Base-by-base conservation (phyloP, 2,888 invertebrate species). In the Macrosoma leucophasiata region DNA sequence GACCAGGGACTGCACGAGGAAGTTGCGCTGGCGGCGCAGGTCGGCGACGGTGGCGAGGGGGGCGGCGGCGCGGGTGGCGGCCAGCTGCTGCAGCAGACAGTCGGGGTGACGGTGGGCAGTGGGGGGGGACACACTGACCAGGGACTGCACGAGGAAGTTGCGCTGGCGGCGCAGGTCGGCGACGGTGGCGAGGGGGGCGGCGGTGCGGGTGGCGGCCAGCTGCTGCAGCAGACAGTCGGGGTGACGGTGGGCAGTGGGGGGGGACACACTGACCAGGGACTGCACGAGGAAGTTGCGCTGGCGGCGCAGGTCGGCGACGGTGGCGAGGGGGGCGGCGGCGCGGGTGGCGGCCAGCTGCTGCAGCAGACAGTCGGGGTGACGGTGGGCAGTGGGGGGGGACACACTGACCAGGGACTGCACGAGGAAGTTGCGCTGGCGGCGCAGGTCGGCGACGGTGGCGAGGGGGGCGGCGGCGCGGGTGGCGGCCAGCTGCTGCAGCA, bases 331-430 rank as follows among this genome's bases (percentile, higher is more conserved):
- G 27, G 96, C 91, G 8, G 92, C 95, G 56, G 92, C 91, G 3
- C 89, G 90, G 55, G 95, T 94, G 44, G 92, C 93, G 17, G 88
- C 86, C 34, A 96, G 84, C 69, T 97, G 96, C 52, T 96, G 94
- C 46, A 96, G 84, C 43, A 97, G 86, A 23, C 94, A 94, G 76
- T 97, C 97, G 29, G 97, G 86, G 8, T 96, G 97, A 18, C 97
- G 96, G 40, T 97, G 86, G 4, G 97, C 97, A 34, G 97, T 97
- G 4, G 97, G 97, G 60, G 97, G 88, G 1, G 97, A 97, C 33
- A 97, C 97, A 27, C 97, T 97, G 19, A 97, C 97, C 43, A 88
- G 89, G 78, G 97, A 97, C 75, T 97, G 97, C 13, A 97, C 94
- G 50, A 95, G 86, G 43, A 95, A 95, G 76, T 97, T 97, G 58